Base-by-base conservation (phyloP, 2,113 vertebrate species). In the Psephotus haematonotus region DNA sequence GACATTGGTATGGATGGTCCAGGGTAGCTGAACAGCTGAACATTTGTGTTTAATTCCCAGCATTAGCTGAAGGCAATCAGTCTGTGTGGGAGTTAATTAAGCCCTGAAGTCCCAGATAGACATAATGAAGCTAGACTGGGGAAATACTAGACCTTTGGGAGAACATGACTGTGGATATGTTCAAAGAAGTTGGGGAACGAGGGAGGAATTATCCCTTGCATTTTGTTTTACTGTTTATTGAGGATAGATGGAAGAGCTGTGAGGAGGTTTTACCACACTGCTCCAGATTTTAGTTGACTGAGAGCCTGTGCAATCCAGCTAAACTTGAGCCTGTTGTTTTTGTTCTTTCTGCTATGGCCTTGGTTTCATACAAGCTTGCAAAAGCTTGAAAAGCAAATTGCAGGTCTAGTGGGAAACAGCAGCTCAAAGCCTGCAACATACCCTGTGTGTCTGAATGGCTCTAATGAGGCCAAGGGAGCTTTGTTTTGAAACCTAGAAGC, bases 331-430 rank as follows among this genome's bases (percentile, higher is more conserved):
- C 1, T 59, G 74, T 77, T 88, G 25, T 46, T 74, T 27, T 82
- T 64, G 64, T 27, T 80, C 53, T 27, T 88, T 86, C 33, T 83
- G 13, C 33, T 5, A 1, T 46, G 43, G 69, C 43, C 14, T 83
- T 64, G 29, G 6, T 55, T 77, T 75, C 63, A 59, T 6, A 47
- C 6, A 43, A 31, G 37, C 50, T 52, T 80, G 31, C 23, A 80
- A 23, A 86, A 62, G 8, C 69, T 93, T 82, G 67, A 92, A 79
- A 83, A 88, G 37, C 37, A 85, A 93, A 88, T 71, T 70, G 12
- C 43, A 86, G 31, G 6, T 76, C 47, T 52, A 9, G n/a, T 18
- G 47, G 22, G 14, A 74, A 77, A n/a, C 18, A 75, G 37, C 41
- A 77, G 55, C 35, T 7, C 5, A 50, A 39, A 63, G 33, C 24